Evolutionary conservation across 2,113 vertebrate species (phyloP), one percentile per base, ranked within the genome.

Genomic region (Gadus macrocephalus): DNA sequence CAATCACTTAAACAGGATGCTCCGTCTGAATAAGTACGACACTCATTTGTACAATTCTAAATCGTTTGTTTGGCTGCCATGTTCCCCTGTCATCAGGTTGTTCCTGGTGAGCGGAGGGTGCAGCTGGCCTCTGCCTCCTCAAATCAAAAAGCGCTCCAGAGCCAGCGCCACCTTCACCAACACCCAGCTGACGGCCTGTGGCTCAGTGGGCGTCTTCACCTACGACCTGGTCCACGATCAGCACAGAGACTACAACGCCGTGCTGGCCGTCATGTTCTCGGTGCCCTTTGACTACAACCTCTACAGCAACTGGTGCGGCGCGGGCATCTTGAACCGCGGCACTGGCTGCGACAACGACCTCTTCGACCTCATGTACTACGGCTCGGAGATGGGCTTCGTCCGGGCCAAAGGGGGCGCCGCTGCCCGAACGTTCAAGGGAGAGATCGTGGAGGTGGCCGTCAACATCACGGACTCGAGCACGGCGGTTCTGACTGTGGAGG

Each of bases 221-320:
- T 89, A 85, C 1, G 85, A 89, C 72, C 73, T 89, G 14, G 53
- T 76, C 75, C 85, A 86, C 2, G 0, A 60, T 0, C 66, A 81
- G 12, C n/a, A 69, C 9, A 78, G 79, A 0, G 84, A 89, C 78
- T 81, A 71, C 53, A 85, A 1, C 75, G 82, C 86, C 64, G 0
- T 80, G 49, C 1, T 87, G 70, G 85, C 85, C 0, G 66, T 84
- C 73, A 89, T 89, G 87, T 89, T 69, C 74, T 89, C 87, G 0
- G 85, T 89, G 73, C 87, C 87, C 4, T 89, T 73, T 0, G 87
- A 89, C 71, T 73, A 81, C 0, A 74, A 53, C 31, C 70, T 86
- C 22, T 89, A 85, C 79, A 81, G 75, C 67, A 89, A 75, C 81
- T 89, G 85, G 83, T 78, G 80, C 0, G 81, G 79, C 0, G 84